Evolutionary conservation across 2,113 vertebrate species (phyloP), one percentile per base, ranked within the genome.

Genomic region (Zeus faber): DNA sequence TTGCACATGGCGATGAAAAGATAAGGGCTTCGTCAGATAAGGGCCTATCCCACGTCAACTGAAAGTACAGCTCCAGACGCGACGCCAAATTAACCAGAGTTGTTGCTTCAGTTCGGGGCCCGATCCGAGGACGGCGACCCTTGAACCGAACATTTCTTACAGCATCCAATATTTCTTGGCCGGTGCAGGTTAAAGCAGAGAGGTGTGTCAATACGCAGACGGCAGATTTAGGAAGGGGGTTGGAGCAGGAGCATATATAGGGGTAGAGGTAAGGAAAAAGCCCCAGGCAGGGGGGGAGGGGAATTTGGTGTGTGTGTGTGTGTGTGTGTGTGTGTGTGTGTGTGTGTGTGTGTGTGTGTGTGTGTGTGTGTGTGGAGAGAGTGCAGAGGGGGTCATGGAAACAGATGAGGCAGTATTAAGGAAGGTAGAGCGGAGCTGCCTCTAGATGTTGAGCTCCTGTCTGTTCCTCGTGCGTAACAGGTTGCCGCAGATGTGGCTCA

Each of bases 371-470:
- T 14, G 47, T 26, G 21, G 25, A 16, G 14, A 6, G 56, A 64
- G 55, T 33, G 53, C 33, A 63, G 22, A 22, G 61, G 58, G 65
- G 65, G 72, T 76, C 55, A 67, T 58, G 22, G 52, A 65, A 66
- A 62, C 31, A 65, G 54, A 78, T 67, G 59, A 76, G 62, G 41
- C 54, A 71, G 71, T 64, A 58, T 59, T 65, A 54, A 39, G 61
- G 60, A 55, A 60, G 29, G 49, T 65, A 66, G 70, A 77, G 76
- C 75, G 70, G 80, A 74, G 71, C 71, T 80, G 74, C 66, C 78
- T 56, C 61, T 53, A 66, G 63, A 74, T 79, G 58, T 41, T 60
- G 41, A 49, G 57, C 26, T 43, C 47, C 11, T 10, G 8, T 35
- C 4, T 10, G 4, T 13, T 29, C 46, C 13, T 18, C 7, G 27